These are phyloP conservation scores for Diabrotica undecimpunctata DNA, from an alignment of 1,140 invertebrate genomes.

Conservation along the genomic window DNA sequence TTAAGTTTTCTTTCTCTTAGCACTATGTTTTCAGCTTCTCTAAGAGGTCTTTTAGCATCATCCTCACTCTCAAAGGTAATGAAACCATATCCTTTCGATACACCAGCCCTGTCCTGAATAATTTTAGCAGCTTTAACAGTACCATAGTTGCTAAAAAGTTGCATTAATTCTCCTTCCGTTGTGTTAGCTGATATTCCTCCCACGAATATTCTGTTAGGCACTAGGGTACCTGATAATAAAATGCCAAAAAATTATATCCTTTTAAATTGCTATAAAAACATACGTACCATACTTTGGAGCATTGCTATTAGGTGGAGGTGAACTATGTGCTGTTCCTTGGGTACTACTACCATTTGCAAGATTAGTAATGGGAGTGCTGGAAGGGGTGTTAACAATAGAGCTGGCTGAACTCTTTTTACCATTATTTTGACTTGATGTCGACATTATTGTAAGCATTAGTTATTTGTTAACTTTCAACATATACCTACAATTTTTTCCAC, in stretches of 20 bases:
- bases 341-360: constrained; percentile 14
- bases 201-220: constrained; percentile 93
- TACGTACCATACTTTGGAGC: constrained; percentile 37
- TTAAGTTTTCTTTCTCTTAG: constrained; percentile 81
- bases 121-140: constrained; percentile 92
- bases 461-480: constrained; percentile 19
- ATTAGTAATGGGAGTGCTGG: constrained; percentile 31
- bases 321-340: constrained; percentile 5
- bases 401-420: constrained; percentile 38
- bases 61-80: constrained; percentile 93
- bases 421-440: constrained; percentile 28
- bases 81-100: constrained; percentile 93
- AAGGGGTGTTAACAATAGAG: constrained; percentile 37
- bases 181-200: constrained; percentile 86
- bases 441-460: constrained; percentile 27
- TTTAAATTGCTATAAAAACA: background rate
- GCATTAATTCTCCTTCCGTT: constrained; percentile 77
- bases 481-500: constrained; percentile 24
- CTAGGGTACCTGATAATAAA: constrained; percentile 59
- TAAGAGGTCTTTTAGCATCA: constrained; percentile 73
- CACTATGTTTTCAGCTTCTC: constrained; percentile 57
- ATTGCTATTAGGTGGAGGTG: constrained; percentile 33
- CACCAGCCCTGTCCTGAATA: constrained; percentile 87
- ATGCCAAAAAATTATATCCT: constrained; percentile 12
- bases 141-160: constrained; percentile 82